These are phyloP conservation scores for Zaprionus obscuricornis DNA, from an alignment of 2,888 invertebrate species.

Conservation along the genomic window DNA sequence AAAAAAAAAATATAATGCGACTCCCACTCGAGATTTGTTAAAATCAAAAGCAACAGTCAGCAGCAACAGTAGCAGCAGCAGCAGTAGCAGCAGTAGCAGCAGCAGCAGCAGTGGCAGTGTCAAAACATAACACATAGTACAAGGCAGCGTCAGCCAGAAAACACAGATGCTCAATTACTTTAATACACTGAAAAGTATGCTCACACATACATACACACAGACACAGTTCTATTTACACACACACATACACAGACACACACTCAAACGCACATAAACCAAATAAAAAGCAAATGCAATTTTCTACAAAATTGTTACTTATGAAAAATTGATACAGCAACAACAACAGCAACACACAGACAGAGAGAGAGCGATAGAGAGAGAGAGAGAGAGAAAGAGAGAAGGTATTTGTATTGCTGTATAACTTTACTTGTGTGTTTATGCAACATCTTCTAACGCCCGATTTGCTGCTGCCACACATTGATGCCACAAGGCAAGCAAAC, in stretches of 20 bases:
- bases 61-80: too few relatives aligned
- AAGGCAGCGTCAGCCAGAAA: too few relatives aligned
- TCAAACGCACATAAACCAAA: slow-evolving; percentile 45
- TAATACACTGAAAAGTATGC: too few relatives aligned
- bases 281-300: slow-evolving; percentile 72
- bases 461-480: slow-evolving; percentile 21
- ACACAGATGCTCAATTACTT: slow-evolving; percentile 49
- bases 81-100: too few relatives aligned
- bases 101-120: too few relatives aligned
- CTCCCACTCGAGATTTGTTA: slow-evolving; percentile 24
- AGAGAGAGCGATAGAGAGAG: neutral
- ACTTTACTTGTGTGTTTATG: slow-evolving; percentile 32
- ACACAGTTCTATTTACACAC: neutral
- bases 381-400: neutral
- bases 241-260: neutral
- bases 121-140: too few relatives aligned
- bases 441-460: neutral
- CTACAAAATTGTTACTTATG: slow-evolving; percentile 70
- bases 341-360: slow-evolving; percentile 9
- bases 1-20: too few relatives aligned
- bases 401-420: neutral
- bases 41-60: too few relatives aligned
- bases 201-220: neutral
- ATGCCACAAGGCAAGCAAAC: slow-evolving; percentile 48
- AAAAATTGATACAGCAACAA: slow-evolving; percentile 63